Conservation (phyloP, 2,888 invertebrate species). For the Oligia fasciuncula region DNA sequence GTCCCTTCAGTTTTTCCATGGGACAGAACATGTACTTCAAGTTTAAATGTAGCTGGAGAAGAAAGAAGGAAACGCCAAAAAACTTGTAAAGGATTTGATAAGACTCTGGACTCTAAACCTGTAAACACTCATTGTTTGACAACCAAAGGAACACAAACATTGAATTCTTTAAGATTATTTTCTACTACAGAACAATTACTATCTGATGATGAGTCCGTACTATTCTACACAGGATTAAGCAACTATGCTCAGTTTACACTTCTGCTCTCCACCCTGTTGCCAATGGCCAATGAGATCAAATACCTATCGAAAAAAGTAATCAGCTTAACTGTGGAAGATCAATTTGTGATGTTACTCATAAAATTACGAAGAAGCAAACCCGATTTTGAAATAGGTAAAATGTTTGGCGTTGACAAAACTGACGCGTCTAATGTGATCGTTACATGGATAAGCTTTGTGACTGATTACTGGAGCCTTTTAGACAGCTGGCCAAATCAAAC, state of each 20-base stretch:
- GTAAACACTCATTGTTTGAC: background rate
- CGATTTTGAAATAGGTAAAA: constrained; percentile 32
- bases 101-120: no score
- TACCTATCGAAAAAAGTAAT: constrained; percentile 4
- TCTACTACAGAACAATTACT: constrained; percentile 1
- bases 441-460: constrained; percentile 22
- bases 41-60: background rate
- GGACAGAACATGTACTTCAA: background rate
- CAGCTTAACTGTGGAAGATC: constrained; percentile 17
- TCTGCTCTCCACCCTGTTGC: constrained; percentile 21
- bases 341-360: constrained; percentile 32
- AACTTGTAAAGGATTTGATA: background rate
- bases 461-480: constrained; percentile 23
- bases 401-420: constrained; percentile 20
- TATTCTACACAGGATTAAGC: constrained; percentile 25
- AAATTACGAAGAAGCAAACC: constrained; percentile 34
- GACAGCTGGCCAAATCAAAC: constrained; percentile 27
- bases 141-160: constrained; percentile 27
- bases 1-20: constrained; percentile 23
- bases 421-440: constrained; percentile 14
- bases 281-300: constrained; percentile 39
- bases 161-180: constrained; percentile 3
- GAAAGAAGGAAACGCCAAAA: background rate
- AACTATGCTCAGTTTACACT: constrained; percentile 10
- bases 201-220: constrained; percentile 30